Evolutionary conservation across 2,113 vertebrate genomes (phyloP).

Genomic region (Neopipo cinnamomea): DNA sequence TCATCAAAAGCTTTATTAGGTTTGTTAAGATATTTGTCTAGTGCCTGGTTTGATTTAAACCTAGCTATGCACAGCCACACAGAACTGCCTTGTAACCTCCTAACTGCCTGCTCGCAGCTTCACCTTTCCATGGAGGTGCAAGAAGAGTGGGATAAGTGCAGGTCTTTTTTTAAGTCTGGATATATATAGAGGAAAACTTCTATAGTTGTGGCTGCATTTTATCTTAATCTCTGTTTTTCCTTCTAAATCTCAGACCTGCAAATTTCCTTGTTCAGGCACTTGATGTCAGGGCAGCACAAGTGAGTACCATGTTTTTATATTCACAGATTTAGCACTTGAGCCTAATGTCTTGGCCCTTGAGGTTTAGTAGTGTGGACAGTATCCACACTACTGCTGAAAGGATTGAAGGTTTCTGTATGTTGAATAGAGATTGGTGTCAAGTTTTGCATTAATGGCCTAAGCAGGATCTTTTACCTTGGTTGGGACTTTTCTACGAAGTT

Average conservation of each 20-base stretch:
- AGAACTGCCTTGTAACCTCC: not conserved
- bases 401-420: not conserved
- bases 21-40: not conserved
- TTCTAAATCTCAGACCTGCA: not conserved
- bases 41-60: not conserved
- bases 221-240: not conserved
- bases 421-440: not conserved
- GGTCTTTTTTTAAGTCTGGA: not conserved
- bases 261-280: not conserved
- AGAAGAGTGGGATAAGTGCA: not conserved
- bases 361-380: not conserved
- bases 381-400: not conserved
- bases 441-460: not conserved
- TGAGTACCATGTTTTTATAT: not conserved
- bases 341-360: not conserved
- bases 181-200: not conserved
- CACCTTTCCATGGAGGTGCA: not conserved
- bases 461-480: not conserved
- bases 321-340: not conserved
- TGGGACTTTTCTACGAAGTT: not conserved
- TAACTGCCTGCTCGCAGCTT: rapidly evolving
- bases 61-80: not conserved
- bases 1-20: not conserved
- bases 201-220: not conserved
- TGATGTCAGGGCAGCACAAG: not conserved